phyloP scores from a whole-genome alignment of 2,113 vertebrate species.

The Podarcis cretensis region DNA sequence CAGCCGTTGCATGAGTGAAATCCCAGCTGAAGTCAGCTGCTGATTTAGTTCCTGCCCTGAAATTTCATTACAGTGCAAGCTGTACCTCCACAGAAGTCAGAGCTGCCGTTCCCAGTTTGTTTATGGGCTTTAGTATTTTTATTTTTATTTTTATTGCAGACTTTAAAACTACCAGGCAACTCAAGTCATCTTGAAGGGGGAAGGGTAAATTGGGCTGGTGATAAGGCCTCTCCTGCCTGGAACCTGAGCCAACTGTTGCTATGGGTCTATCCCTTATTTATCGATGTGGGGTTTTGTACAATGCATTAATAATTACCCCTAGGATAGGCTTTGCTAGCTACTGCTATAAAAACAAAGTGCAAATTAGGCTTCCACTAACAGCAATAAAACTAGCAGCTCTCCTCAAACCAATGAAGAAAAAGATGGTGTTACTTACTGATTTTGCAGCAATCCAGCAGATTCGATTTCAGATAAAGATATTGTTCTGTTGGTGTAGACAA shows the following conservation, averaged over 20 bases:
- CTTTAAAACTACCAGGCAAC: background rate
- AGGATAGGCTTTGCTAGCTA: background rate
- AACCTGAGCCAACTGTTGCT: background rate
- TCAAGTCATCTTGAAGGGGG: background rate
- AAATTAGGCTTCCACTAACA: background rate
- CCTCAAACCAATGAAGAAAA: background rate
- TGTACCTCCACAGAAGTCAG: background rate
- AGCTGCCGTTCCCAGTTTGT: background rate
- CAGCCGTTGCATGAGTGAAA: background rate
- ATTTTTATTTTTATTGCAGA: background rate
- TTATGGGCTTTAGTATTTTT: background rate
- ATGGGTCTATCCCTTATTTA: background rate
- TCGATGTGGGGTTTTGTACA: background rate
- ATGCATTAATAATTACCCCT: background rate
- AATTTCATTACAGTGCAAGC: slow-evolving; percentile 6
- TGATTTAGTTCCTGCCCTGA: slow-evolving; percentile 10
- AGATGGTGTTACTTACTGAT: background rate
- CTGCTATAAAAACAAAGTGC: background rate
- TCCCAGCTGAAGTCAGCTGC: background rate
- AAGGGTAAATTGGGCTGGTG: background rate
- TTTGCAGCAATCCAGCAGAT: background rate
- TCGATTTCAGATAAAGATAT: background rate
- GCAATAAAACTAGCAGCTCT: slow-evolving; percentile 17
- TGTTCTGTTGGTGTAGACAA: background rate
- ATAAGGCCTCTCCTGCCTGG: background rate